These are phyloP conservation scores for Notoglanidium macrostoma DNA, from an alignment of 2,797 vertebrate genomes.

Conservation along the genomic window DNA sequence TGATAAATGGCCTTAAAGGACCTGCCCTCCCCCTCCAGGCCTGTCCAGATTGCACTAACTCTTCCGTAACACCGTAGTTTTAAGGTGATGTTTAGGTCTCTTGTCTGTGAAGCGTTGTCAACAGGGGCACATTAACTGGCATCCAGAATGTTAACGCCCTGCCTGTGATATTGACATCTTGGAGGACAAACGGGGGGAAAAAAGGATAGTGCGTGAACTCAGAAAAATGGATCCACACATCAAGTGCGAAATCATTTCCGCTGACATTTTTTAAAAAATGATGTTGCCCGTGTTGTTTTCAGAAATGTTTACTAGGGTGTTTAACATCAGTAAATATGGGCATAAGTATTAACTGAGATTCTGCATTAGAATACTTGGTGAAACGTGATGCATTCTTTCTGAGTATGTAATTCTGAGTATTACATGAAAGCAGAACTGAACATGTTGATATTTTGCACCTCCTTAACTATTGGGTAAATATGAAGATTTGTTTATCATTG, in stretches of 20 bases:
- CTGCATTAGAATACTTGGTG: slow-evolving; percentile 53
- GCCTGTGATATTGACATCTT: slow-evolving; percentile 49
- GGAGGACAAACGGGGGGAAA: slow-evolving; percentile 10
- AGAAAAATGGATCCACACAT: slow-evolving; percentile 31
- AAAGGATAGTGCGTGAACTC: slow-evolving; percentile 33
- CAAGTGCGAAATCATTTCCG: slow-evolving; percentile 46
- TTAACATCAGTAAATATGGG: slow-evolving; percentile 52
- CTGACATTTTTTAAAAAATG: slow-evolving; percentile 50
- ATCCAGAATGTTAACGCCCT: slow-evolving; percentile 41
- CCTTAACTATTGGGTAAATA: slow-evolving; percentile 59
- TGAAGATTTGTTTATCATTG: slow-evolving; percentile 62
- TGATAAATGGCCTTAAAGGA: slow-evolving; percentile 58
- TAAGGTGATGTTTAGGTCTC: slow-evolving; percentile 57
- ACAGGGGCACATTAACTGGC: slow-evolving; percentile 37
- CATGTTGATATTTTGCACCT: slow-evolving; percentile 61
- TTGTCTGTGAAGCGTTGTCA: slow-evolving; percentile 51
- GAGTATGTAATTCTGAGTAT: slow-evolving; percentile 54
- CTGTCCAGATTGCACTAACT: slow-evolving; percentile 62
- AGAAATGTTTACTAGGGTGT: slow-evolving; percentile 50
- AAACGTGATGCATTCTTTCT: slow-evolving; percentile 51
- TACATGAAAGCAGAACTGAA: slow-evolving; percentile 51
- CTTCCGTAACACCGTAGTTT: slow-evolving; percentile 57
- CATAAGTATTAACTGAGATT: slow-evolving; percentile 58
- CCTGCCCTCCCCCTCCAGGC: slow-evolving; percentile 42
- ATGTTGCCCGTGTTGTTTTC: slow-evolving; percentile 54